Base-by-base conservation (phyloP, 2,888 invertebrate species). In the Priocnemis perturbator region DNA sequence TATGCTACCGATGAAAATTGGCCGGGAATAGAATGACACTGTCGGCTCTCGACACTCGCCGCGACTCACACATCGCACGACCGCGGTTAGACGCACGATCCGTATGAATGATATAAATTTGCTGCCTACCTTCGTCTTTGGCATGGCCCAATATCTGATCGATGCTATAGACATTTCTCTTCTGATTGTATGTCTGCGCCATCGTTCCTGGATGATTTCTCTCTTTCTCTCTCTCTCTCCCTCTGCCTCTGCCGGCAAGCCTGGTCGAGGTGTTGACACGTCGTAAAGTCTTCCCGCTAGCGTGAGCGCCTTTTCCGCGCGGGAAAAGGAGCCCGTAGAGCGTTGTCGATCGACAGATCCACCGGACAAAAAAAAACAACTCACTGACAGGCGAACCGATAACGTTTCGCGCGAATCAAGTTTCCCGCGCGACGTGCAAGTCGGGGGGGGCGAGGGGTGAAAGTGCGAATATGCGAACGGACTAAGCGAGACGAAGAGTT, bases 101-200 rank as follows among this genome's bases (percentile, higher is more conserved):
- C 14, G 11, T 37, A 2, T 9, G 11, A 37, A 11, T 11, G 37
- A 26, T 7, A 37, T 5, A 37, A 37, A 2, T 3, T 3, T 26
- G 26, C 37, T 72, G 65, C 84, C 73, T 79, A 89, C 89, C 89
- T 76, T 88, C 87, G 48, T 84, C 87, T 74, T 88, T 88, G n/a
- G 64, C 83, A 70, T 88, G 89, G 59, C 90, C 90, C 71, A 90
- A 83, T 74, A 90, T 90, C 72, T 89, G 88, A 71, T 90, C 90
- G 75, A 90, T 90, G 81, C 88, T 90, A 82, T 90, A 90, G 71
- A 90, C 87, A 78, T 88, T 90, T 70, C 84, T 86, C 82, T 89
- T 89, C 71, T 87, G 88, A 81, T 88, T 89, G 70, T 85, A 89
- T 60, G 89, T 89, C 78, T 88, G 88, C 70, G 89, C 88, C 89